phyloP scores from a whole-genome alignment of 2,797 vertebrate genomes.

The Enteromius trimaculatus region DNA sequence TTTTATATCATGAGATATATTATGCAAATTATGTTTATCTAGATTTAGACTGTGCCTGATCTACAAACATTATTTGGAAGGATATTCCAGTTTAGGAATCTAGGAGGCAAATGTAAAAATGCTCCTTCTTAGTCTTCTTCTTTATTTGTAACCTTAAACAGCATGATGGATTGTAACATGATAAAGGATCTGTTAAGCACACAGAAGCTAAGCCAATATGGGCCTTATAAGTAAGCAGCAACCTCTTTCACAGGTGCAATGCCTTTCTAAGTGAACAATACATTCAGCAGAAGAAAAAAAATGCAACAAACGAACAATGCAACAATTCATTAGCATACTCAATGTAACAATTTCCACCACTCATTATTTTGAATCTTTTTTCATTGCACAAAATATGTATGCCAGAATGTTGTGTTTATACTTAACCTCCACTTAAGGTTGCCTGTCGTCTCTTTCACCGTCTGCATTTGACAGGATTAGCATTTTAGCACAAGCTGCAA shows the following conservation, averaged over 20 bases:
- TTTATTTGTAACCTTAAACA: not conserved
- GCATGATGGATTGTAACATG: not conserved
- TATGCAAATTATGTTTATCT: not conserved
- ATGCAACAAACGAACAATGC: not conserved
- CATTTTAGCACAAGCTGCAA: slow-evolving; percentile 33
- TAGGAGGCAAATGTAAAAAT: not conserved
- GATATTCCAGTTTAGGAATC: not conserved
- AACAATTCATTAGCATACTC: slow-evolving; percentile 2
- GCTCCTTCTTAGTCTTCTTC: not conserved
- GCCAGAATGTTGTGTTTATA: slow-evolving; percentile 5
- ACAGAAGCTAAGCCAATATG: not conserved
- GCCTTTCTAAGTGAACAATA: not conserved
- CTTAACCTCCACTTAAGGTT: not conserved
- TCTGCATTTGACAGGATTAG: slow-evolving; percentile 40
- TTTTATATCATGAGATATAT: not conserved
- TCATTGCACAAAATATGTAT: not conserved
- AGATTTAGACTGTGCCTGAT: not conserved
- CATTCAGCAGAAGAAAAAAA: not conserved
- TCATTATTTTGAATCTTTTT: not conserved
- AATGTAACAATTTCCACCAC: slow-evolving; percentile 4
- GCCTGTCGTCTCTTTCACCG: slow-evolving; percentile 33
- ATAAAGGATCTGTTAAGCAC: not conserved
- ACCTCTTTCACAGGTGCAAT: not conserved
- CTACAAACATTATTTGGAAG: not conserved
- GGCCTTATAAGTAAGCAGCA: not conserved